A percentile compares a stretch with the other conserved stretches of the same genome.
phyloP scores from a whole-genome alignment of 2,113 vertebrate species.

The Halcyon senegalensis region DNA sequence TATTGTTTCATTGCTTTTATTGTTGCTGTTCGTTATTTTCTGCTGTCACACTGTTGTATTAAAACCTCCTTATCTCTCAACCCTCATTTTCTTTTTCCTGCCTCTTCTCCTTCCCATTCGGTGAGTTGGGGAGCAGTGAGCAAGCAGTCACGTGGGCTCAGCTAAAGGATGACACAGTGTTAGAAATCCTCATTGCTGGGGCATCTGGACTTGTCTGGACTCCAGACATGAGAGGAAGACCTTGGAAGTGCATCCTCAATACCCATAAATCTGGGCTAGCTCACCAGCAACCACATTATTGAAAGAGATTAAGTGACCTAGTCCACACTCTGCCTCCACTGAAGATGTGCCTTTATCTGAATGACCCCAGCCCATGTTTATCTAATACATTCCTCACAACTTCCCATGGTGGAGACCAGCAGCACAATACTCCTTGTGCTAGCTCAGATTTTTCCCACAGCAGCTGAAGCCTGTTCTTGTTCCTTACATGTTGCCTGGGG shows the following conservation, averaged over 20 bases:
- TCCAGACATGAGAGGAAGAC: accelerated
- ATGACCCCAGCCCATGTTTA: background rate
- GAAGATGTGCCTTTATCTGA: background rate
- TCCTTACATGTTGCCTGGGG: background rate
- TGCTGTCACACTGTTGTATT: too few relatives aligned
- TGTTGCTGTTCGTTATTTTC: too few relatives aligned
- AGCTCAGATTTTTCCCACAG: background rate
- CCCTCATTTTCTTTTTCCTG: too few relatives aligned
- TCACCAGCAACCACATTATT: background rate
- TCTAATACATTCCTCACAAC: background rate
- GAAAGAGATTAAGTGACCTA: background rate
- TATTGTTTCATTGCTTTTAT: too few relatives aligned
- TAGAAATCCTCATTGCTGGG: background rate
- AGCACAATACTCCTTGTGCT: background rate
- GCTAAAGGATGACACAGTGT: background rate
- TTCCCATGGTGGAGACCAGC: background rate
- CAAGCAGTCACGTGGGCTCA: too few relatives aligned
- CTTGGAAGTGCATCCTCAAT: background rate
- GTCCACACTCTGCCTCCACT: background rate
- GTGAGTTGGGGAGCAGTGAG: too few relatives aligned
- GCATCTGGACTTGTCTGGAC: background rate
- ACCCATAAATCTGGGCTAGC: background rate
- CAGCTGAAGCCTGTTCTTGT: background rate
- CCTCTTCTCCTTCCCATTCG: too few relatives aligned
- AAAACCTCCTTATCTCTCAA: too few relatives aligned